Conservation (phyloP, 2,888 invertebrate genomes). For the Augiades crinisus region DNA sequence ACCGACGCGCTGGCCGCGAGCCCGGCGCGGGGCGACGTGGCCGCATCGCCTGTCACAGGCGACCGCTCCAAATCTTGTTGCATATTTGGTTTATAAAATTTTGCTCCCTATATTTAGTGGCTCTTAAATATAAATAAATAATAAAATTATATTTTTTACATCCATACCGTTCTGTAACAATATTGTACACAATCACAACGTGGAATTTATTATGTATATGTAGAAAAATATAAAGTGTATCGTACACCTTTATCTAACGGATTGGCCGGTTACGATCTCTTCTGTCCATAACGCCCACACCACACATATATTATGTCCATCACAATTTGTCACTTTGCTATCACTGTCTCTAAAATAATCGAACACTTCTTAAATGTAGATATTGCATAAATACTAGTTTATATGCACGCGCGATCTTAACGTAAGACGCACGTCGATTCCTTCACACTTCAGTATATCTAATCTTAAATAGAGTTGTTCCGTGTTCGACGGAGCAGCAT, state of each 20-base stretch:
- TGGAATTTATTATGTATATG: slow-evolving; percentile 43
- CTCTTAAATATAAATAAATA: slow-evolving; percentile 64
- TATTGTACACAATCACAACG: slow-evolving; percentile 61
- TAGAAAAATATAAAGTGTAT: slow-evolving; percentile 21
- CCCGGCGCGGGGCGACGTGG: too few species aligned
- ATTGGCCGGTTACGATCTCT: slow-evolving; percentile 40
- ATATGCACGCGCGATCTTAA: slow-evolving; percentile 30
- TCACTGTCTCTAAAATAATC: slow-evolving; percentile 43
- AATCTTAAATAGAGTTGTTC: too few species aligned
- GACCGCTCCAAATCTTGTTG: slow-evolving; percentile 4
- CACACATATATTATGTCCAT: slow-evolving; percentile 33
- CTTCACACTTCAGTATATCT: background rate
- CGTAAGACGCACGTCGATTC: background rate
- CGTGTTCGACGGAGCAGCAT: too few species aligned
- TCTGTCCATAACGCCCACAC: too few species aligned
- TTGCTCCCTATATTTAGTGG: slow-evolving; percentile 50
- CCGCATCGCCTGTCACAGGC: too few species aligned
- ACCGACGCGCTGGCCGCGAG: too few species aligned
- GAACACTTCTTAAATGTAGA: slow-evolving; percentile 32
- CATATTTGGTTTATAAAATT: slow-evolving; percentile 27
- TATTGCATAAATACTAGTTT: slow-evolving; percentile 53
- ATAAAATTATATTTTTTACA: slow-evolving; percentile 56
- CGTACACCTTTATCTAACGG: slow-evolving; percentile 33
- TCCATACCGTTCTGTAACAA: slow-evolving; percentile 46
- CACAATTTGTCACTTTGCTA: slow-evolving; percentile 62